A percentile compares a stretch with the other conserved stretches of the same genome.
Conservation (phyloP, 2,888 invertebrate species). For the Zaprionus lineosus region DNA sequence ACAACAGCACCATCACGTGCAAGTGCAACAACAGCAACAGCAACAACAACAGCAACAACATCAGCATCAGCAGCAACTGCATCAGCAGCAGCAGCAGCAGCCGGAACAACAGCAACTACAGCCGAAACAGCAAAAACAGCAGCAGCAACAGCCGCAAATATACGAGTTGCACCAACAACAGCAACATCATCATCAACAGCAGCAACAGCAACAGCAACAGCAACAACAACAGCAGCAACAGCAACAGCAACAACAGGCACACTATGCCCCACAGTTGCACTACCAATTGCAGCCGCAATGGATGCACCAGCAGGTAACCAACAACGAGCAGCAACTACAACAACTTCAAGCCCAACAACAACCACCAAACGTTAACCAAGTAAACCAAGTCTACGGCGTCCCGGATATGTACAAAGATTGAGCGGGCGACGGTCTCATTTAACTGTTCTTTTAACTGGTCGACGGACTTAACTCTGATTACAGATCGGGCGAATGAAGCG, state of each 20-base stretch:
- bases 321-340: conserved; percentile 75
- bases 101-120: conserved; percentile 44
- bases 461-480: no score
- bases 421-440: background rate
- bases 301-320: conserved; percentile 71
- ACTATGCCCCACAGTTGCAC: conserved; percentile 66
- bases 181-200: conserved; percentile 34
- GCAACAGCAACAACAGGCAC: conserved; percentile 38
- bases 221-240: conserved; percentile 47
- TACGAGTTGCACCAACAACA: conserved; percentile 36
- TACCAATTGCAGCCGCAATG: conserved; percentile 61
- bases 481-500: no score
- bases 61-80: conserved; percentile 53
- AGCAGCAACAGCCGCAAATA: conserved; percentile 44
- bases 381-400: conserved; percentile 68
- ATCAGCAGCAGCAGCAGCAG: conserved; percentile 39
- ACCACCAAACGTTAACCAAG: conserved; percentile 34
- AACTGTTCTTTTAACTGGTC: background rate
- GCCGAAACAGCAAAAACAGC: conserved; percentile 40
- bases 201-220: conserved; percentile 35
- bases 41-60: conserved; percentile 60
- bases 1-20: conserved; percentile 62
- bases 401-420: conserved; percentile 79
- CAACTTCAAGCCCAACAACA: conserved; percentile 58
- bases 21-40: conserved; percentile 43